Percentiles rank a stretch among this genome's conserved stretches.
These are phyloP conservation scores for Vimba vimba DNA, from an alignment of 2,113 vertebrate genomes.

Conservation along the genomic window DNA sequence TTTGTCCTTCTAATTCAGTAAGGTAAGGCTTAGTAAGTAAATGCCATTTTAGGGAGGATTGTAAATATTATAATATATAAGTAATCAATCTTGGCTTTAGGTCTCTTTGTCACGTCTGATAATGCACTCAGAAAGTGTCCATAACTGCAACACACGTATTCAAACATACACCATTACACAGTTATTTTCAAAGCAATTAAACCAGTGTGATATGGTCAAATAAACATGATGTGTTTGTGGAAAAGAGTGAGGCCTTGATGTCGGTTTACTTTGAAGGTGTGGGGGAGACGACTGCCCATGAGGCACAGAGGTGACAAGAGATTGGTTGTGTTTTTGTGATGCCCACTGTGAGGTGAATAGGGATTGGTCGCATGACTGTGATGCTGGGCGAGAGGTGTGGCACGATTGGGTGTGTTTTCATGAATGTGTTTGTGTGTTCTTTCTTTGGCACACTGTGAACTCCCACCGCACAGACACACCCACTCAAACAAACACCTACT, in stretches of 20 bases:
- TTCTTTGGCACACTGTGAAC: conserved; percentile 16
- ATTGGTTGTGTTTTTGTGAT: conserved; percentile 33
- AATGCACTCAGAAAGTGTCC: not conserved
- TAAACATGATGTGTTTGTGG: conserved; percentile 19
- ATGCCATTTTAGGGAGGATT: not conserved
- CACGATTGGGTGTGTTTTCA: conserved; percentile 9
- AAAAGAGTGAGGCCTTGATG: conserved; percentile 24
- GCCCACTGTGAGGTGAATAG: conserved; percentile 22
- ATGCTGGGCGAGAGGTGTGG: conserved; percentile 16
- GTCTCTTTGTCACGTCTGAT: not conserved
- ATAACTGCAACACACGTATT: not conserved
- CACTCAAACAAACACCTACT: conserved; percentile 43
- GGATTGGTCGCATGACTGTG: conserved; percentile 31
- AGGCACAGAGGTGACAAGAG: not conserved
- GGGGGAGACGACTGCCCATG: conserved; percentile 18
- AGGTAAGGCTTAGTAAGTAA: not conserved
- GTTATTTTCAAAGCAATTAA: conserved; percentile 5
- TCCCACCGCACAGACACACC: conserved; percentile 27
- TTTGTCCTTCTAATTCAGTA: not conserved
- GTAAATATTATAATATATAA: too few species aligned
- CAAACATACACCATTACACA: not conserved
- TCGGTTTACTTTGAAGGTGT: conserved; percentile 47
- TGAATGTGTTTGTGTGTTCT: conserved; percentile 45
- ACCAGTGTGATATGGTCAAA: not conserved
- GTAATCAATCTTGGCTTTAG: not conserved